Evolutionary conservation across 1,140 invertebrate species (phyloP).

Genomic region (Macrostomum lignano): DNA sequence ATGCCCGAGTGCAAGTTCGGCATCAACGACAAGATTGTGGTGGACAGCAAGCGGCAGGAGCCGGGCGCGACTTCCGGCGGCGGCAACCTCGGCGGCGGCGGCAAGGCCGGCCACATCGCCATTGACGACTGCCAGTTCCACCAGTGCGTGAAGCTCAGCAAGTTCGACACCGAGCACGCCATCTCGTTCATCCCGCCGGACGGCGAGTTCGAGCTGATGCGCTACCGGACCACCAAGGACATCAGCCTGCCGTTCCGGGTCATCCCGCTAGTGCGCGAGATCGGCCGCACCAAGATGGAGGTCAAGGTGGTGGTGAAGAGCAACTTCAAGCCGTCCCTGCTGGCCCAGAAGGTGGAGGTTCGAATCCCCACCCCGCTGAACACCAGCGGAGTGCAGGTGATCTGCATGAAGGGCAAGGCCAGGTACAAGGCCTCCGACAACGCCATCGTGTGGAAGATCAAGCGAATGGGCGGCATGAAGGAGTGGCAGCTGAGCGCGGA

Average conservation of each 20-base stretch:
- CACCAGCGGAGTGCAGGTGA: constrained; percentile 87
- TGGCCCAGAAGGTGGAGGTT: constrained; percentile 96
- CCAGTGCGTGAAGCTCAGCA: constrained; percentile 94
- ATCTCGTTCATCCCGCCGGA: constrained; percentile 99
- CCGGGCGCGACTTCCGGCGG: too few species aligned
- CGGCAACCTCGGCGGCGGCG: too few species aligned
- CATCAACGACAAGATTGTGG: constrained; percentile 95
- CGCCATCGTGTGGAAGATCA: constrained; percentile 99
- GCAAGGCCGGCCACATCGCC: too few species aligned
- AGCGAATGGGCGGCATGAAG: constrained; percentile 98
- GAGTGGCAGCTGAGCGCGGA: constrained; percentile 96
- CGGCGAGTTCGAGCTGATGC: constrained; percentile 98
- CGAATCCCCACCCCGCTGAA: constrained; percentile 94
- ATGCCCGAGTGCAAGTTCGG: constrained; percentile 99
- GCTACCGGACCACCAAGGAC: constrained; percentile 39
- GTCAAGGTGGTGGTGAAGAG: constrained; percentile 95
- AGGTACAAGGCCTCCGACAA: constrained; percentile 99
- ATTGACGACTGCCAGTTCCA: constrained; percentile 99
- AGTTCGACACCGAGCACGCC: constrained; percentile 98
- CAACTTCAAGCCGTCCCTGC: constrained; percentile 88
- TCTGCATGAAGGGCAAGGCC: constrained; percentile 94
- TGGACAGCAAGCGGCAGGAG: constrained; percentile 70
- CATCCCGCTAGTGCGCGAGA: constrained; percentile 84
- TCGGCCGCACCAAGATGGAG: constrained; percentile 94
- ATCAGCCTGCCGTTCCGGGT: constrained; percentile 96